Base-by-base conservation (phyloP, 1,140 invertebrate genomes). In the Camponotus floridanus region DNA sequence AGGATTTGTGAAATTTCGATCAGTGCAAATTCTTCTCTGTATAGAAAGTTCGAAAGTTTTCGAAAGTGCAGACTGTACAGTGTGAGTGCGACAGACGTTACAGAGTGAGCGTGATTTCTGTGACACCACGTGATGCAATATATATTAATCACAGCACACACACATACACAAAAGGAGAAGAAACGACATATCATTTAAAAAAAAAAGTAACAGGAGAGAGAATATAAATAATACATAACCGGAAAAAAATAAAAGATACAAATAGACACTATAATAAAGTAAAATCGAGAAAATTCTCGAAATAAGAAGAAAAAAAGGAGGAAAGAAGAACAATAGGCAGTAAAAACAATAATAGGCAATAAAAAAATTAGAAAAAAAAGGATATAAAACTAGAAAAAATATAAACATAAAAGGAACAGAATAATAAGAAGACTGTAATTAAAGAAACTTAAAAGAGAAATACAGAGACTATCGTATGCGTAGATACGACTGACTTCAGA, bases 1-100 rank as follows among this genome's bases (percentile, higher is more conserved):
- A 61, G 57, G 48, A 61, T 83, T 73, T 36, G 31, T 33, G 48
- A 36, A 57, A 70, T 48, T 48, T 67, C 33, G 36, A 80, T 68
- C 45, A 26, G 64, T 33, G 33, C 2, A n/a, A 48, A 61, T 9
- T 61, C 26, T 42, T 73, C 55, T 8, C 36, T 45, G 55, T 31
- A 33, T 83, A 83, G 79, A 83, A 74, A 83, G 79, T 73, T 48
- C 26, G 79, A 81, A 81, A 81, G 67, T 81, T 73, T 55, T 51
- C 26, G 68, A 83, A 62, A 81, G 78, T 80, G 13, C 42, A 64
- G n/a, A n/a, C 26, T 18, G 45, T 5, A 13, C 36, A 39, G 36
- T 39, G 36, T 39, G 33, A 78, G 26, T 15, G 1, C 3, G 59
- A 3, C 13, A 18, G 55, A 61, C 15, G 45, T 78, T 18, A 62